Evolutionary conservation across 1,140 invertebrate species (phyloP), one percentile per base, ranked within the genome.

Genomic region (Sitodiplosis mosellana): DNA sequence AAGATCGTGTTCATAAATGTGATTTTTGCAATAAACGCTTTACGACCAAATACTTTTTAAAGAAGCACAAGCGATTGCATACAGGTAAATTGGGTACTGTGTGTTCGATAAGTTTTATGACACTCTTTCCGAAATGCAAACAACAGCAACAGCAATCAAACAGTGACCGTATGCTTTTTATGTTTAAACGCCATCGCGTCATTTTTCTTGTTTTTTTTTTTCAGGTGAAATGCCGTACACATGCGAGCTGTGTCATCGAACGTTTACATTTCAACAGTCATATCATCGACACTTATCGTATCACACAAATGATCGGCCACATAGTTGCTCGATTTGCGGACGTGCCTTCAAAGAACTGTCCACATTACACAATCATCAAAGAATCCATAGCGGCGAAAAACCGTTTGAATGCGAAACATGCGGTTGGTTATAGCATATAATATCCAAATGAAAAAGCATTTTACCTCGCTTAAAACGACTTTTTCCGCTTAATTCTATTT

Each of bases 351-450:
- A 87, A 61, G 84, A 88, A 64, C 68, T 89, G n/a, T 87, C 84
- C 3, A 87, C 85, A 3, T 69, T 93, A 14, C 83, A 90, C 57
- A 90, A 89, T 62, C 85, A 90, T 60, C 79, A 86, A 59, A 62
- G 86, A 48, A 89, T 92, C 54, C 59, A 83, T 55, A 88, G 85
- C 7, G 88, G 88, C 1, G 87, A 92, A 87, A 45, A 90, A 61
- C 89, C 88, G 12, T 92, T 89, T 59, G 80, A 80, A 40, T 93
- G 89, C 62, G 85, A 87, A 69, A 81, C 83, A 49, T 93, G 89
- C 65, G 85, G 84, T 87, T 69, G 64, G 63, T 27, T 66, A 51
- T 21, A 43, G 22, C 49, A 49, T 19, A 41, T 4, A 19, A 42
- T 4, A 11, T 14, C 12, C 3, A 38, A 38, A 5, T 5, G 15